Evolutionary conservation across 2,888 invertebrate species (phyloP).

Genomic region (Neoscelio sp.): DNA sequence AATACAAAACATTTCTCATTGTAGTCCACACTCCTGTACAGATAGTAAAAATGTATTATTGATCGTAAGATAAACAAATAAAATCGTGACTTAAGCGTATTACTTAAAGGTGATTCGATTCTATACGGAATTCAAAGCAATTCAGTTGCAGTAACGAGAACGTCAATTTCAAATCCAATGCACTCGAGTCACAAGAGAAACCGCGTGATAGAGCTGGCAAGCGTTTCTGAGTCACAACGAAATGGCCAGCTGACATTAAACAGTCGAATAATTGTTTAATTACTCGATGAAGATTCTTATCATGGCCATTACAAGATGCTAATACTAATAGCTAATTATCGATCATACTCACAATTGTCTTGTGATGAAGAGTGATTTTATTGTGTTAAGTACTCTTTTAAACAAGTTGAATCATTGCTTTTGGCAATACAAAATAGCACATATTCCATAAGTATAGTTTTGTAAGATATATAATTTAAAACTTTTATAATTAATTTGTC

Average conservation of each 20-base stretch:
- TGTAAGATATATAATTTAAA: too few species aligned
- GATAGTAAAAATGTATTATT: too few species aligned
- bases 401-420: too few species aligned
- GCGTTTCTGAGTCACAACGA: conserved; percentile 19
- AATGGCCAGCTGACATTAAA: conserved; percentile 31
- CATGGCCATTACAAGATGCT: not conserved
- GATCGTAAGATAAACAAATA: not conserved
- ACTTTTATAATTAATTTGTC: too few species aligned
- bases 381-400: too few species aligned
- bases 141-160: conserved; percentile 32
- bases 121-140: conserved; percentile 19
- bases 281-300: not conserved
- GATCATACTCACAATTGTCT: too few species aligned
- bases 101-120: not conserved
- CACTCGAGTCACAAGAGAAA: conserved; percentile 26
- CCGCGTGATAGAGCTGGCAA: conserved; percentile 12
- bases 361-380: too few species aligned
- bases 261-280: conserved; percentile 21
- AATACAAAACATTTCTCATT: too few species aligned
- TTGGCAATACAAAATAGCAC: too few species aligned
- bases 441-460: too few species aligned
- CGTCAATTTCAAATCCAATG: conserved; percentile 46
- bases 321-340: too few species aligned
- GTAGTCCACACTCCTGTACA: too few species aligned
- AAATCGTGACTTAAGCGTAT: not conserved